Conservation (phyloP, 2,113 vertebrate species). For the Malurus elegans region DNA sequence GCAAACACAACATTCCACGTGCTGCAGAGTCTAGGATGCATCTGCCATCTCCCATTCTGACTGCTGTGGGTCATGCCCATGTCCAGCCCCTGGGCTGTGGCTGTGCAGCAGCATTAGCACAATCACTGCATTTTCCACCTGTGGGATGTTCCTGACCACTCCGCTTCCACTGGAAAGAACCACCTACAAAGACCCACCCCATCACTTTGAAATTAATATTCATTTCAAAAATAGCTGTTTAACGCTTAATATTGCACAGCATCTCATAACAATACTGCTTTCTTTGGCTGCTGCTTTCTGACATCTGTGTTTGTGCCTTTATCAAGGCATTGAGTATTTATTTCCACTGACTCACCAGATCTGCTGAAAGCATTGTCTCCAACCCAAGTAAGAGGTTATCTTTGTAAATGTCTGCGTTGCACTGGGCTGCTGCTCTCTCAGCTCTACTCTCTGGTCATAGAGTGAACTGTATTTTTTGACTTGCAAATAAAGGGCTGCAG, state of each 20-base stretch:
- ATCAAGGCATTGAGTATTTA: neutral
- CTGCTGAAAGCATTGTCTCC: conserved; percentile 2
- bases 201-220: neutral
- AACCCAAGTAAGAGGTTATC: conserved; percentile 4
- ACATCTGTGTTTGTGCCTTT: conserved; percentile 17
- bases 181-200: neutral
- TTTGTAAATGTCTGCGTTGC: neutral
- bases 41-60: neutral
- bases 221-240: neutral
- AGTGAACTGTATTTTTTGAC: neutral
- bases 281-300: neutral
- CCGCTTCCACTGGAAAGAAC: neutral
- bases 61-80: neutral
- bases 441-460: neutral
- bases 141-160: rapidly evolving
- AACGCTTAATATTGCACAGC: neutral
- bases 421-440: neutral
- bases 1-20: rapidly evolving
- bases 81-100: neutral
- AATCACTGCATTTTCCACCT: neutral
- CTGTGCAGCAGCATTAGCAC: neutral
- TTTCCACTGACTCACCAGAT: conserved; percentile 53
- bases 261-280: neutral
- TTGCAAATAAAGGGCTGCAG: neutral
- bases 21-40: neutral